phyloP scores from a whole-genome alignment of 2,888 invertebrate genomes.

The Cataglyphis cursor region DNA sequence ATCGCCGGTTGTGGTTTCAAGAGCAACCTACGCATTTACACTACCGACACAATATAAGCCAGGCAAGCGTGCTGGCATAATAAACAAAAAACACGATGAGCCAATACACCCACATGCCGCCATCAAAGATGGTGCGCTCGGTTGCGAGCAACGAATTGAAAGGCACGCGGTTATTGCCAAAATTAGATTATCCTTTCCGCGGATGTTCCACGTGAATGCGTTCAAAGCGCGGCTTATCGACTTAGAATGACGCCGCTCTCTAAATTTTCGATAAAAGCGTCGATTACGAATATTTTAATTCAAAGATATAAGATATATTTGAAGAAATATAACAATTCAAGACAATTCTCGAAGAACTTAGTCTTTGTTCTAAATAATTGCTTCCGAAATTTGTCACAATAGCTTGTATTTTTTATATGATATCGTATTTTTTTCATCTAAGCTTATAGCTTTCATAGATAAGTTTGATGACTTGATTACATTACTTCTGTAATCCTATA shows the following conservation, averaged over 20 bases:
- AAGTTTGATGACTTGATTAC: not conserved
- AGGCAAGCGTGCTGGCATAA: slow-evolving; percentile 72
- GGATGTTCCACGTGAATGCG: not conserved
- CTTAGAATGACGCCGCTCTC: not conserved
- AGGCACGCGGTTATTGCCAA: slow-evolving; percentile 64
- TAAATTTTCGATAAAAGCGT: not conserved
- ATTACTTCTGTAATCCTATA: not conserved
- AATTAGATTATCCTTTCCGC: slow-evolving; percentile 70
- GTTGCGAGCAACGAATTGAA: slow-evolving; percentile 53
- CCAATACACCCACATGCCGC: slow-evolving; percentile 55
- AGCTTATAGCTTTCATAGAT: not conserved
- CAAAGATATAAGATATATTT: not conserved
- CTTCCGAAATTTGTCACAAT: not conserved
- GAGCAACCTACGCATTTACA: slow-evolving; percentile 69
- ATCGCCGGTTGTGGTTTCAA: slow-evolving; percentile 39
- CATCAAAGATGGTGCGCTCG: slow-evolving; percentile 39
- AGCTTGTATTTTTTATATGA: not conserved
- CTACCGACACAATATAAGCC: slow-evolving; percentile 74
- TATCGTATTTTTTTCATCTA: not conserved
- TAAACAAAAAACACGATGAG: slow-evolving; percentile 71
- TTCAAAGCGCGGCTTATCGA: not conserved
- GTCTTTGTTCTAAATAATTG: not conserved
- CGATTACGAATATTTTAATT: not conserved
- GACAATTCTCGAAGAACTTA: not conserved
- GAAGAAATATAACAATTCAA: not conserved